Percentiles rank a stretch among this genome's conserved stretches.
These are phyloP conservation scores for Poicephalus gulielmi DNA, from an alignment of 2,113 vertebrate species.

Conservation along the genomic window DNA sequence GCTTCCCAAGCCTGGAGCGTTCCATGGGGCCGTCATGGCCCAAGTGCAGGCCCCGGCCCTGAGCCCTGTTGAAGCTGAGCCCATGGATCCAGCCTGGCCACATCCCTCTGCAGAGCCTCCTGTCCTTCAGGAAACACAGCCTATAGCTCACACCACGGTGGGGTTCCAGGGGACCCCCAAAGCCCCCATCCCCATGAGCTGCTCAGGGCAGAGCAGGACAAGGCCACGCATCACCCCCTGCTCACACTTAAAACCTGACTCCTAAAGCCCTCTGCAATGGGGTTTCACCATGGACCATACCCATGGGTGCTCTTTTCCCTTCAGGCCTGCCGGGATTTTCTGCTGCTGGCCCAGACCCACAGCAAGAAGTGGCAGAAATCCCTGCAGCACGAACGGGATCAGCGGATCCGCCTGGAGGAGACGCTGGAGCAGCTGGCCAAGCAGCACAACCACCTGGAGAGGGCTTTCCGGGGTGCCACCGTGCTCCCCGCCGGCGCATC, in stretches of 20 bases:
- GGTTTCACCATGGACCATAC: no score
- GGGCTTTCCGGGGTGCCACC: conserved; percentile 91
- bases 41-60: no score
- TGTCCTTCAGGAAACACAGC: no score
- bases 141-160: no score
- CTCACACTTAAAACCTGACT: neutral
- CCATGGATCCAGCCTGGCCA: no score
- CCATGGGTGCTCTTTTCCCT: accelerated
- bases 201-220: neutral
- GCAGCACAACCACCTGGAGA: conserved; percentile 96
- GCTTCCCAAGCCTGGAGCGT: no score
- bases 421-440: conserved; percentile 95
- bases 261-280: neutral
- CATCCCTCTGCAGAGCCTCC: no score
- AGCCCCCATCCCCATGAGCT: no score
- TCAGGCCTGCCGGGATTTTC: conserved; percentile 92
- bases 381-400: conserved; percentile 90
- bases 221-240: accelerated
- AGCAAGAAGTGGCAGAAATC: conserved; percentile 97
- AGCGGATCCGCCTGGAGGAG: conserved; percentile 93
- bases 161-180: no score
- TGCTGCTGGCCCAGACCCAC: conserved; percentile 89
- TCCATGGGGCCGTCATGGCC: no score
- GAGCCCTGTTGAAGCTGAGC: no score
- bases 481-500: conserved; percentile 79